phyloP scores from a whole-genome alignment of 2,888 invertebrate species.

The Cantharis rustica region DNA sequence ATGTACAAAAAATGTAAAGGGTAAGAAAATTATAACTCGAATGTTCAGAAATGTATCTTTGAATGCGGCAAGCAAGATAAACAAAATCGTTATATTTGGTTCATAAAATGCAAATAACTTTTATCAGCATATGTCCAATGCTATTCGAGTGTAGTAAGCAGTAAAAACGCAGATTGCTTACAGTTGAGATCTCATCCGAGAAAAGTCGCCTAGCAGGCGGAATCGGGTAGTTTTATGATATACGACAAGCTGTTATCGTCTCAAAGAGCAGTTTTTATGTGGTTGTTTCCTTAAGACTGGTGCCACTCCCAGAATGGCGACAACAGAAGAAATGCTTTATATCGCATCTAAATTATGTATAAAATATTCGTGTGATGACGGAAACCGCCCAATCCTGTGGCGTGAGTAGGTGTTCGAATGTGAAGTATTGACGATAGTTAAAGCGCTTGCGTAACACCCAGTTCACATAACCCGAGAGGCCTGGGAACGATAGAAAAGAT shows the following conservation, averaged over 20 bases:
- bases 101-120: slow-evolving; percentile 47
- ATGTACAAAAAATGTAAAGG: neutral
- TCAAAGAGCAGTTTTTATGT: slow-evolving; percentile 37
- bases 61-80: slow-evolving; percentile 32
- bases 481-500: slow-evolving; percentile 35
- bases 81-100: slow-evolving; percentile 46
- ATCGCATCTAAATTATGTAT: slow-evolving; percentile 41
- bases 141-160: slow-evolving; percentile 33
- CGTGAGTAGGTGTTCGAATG: slow-evolving; percentile 55
- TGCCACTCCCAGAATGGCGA: slow-evolving; percentile 38
- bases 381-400: slow-evolving; percentile 50
- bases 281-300: slow-evolving; percentile 29
- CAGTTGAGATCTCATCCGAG: slow-evolving; percentile 42
- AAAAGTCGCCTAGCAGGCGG: slow-evolving; percentile 40
- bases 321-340: slow-evolving; percentile 35
- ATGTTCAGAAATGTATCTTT: neutral
- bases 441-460: slow-evolving; percentile 51
- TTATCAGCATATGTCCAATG: slow-evolving; percentile 48
- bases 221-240: slow-evolving; percentile 39
- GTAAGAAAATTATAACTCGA: neutral
- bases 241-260: slow-evolving; percentile 39
- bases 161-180: slow-evolving; percentile 45
- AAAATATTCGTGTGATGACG: slow-evolving; percentile 41
- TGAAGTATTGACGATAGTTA: slow-evolving; percentile 54
- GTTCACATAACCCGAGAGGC: slow-evolving; percentile 48